Evolutionary conservation across 2,797 vertebrate genomes (phyloP).

Genomic region (Amniataba percoides): DNA sequence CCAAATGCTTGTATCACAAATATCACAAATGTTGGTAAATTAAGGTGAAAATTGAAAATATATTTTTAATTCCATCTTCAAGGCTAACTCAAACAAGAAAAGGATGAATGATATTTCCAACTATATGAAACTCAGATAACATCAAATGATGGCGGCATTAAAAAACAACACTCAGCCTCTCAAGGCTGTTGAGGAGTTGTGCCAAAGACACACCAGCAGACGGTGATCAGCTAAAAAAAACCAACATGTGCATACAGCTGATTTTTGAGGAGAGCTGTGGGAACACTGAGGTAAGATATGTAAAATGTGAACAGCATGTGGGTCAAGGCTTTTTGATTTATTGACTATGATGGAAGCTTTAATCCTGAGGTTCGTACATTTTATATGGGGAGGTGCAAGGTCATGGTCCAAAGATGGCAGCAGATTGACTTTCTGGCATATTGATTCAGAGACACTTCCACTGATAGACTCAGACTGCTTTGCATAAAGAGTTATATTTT

Average conservation of each 20-base stretch:
- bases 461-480: not conserved
- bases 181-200: not conserved
- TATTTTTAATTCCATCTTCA: not conserved
- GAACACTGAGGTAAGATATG: not conserved
- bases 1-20: no score
- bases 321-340: conserved; percentile 1
- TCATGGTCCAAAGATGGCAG: not conserved
- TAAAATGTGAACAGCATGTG: not conserved
- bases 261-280: not conserved
- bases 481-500: not conserved
- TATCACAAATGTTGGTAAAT: not conserved
- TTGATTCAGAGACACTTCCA: not conserved
- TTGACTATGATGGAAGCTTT: not conserved
- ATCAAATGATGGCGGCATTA: not conserved
- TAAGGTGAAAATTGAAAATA: not conserved
- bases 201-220: not conserved
- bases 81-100: no score
- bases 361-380: not conserved
- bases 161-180: no score
- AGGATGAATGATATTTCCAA: no score
- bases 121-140: no score
- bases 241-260: no score
- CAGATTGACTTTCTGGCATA: not conserved
- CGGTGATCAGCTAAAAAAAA: not conserved
- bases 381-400: no score